phyloP scores from a whole-genome alignment of 92 coral and sea anemone species.

The Epizoanthus rinbou region DNA sequence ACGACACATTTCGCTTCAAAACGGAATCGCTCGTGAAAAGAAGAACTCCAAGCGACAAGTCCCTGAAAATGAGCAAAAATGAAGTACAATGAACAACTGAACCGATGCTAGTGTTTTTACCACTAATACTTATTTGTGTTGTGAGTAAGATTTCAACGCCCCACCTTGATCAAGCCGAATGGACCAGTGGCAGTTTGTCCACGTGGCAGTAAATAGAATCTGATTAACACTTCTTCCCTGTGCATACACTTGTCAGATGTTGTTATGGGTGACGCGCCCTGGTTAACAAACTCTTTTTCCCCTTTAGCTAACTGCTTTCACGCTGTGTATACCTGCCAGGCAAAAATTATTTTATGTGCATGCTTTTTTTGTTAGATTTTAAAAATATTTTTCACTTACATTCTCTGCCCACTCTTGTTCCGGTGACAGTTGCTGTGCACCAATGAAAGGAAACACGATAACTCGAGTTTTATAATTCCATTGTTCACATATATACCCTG shows the following conservation, averaged over 20 bases:
- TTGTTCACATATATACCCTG: not conserved
- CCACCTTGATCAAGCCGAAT: slow-evolving; percentile 2
- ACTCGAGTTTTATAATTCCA: not conserved
- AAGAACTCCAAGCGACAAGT: not conserved
- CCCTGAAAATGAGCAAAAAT: slow-evolving; percentile 5
- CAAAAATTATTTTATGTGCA: not conserved
- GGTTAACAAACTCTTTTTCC: not conserved
- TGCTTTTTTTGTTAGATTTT: too few species aligned
- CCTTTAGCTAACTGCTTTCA: not conserved
- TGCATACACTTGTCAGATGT: slow-evolving; percentile 5
- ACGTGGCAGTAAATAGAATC: slow-evolving; percentile 38
- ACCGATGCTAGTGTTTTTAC: slow-evolving; percentile 2
- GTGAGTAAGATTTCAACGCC: not conserved
- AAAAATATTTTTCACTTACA: not conserved
- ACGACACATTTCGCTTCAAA: not conserved
- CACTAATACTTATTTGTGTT: slow-evolving; percentile 1
- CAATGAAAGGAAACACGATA: not conserved
- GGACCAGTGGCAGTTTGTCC: not conserved
- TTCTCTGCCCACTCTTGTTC: not conserved
- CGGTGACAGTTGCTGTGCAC: not conserved
- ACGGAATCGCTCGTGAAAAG: not conserved
- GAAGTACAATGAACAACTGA: slow-evolving; percentile 25
- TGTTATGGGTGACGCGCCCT: not conserved
- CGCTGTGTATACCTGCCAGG: not conserved
- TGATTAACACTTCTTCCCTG: not conserved